Base-by-base conservation (phyloP, 2,113 vertebrate genomes). In the Sarotherodon lohbergeri region DNA sequence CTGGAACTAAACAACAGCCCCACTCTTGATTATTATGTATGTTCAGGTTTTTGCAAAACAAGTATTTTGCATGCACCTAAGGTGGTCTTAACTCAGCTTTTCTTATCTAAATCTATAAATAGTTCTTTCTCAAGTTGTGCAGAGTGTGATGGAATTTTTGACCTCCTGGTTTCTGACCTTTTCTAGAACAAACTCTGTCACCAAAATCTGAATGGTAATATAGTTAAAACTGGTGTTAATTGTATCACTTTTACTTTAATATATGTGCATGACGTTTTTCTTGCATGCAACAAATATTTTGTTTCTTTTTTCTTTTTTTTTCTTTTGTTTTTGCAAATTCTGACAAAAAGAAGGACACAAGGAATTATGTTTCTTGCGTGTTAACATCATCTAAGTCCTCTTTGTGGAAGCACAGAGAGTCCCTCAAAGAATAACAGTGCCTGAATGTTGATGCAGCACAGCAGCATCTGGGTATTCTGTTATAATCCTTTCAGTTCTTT, bases 381-480 rank as follows among this genome's bases (percentile, higher is more conserved):
- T 84, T 84, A 50, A 91, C 84, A 86, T 76, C 84, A 66, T 73
- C 83, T 46, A 61, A 84, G 81, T 90, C 86, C 81, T 93, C 88
- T 83, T 78, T 91, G 82, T 92, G 86, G 85, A 87, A 94, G 86
- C 82, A 88, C 82, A 57, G 82, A 80, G 80, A 66, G 29, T 85
- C 83, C 86, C 87, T 88, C 86, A 86, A 87, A 91, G 81, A 93
- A 93, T 90, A 93, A 90, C 85, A 86, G 84, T 76, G 86, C 79
- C 71, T 94, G 82, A 94, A 93, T 93, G 89, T 94, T 92, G 84
- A 95, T 95, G 90, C 88, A 71, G 88, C 84, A 46, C 88, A 91
- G 90, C 86, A 88, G 90, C 93, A 93, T 78, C 59, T 63, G 87
- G 90, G 86, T 82, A 89, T 92, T 94, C 80, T 92, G 82, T 84